Evolutionary conservation across 2,888 invertebrate species (phyloP), one percentile per base, ranked within the genome.

Genomic region (Lissonota sp.): DNA sequence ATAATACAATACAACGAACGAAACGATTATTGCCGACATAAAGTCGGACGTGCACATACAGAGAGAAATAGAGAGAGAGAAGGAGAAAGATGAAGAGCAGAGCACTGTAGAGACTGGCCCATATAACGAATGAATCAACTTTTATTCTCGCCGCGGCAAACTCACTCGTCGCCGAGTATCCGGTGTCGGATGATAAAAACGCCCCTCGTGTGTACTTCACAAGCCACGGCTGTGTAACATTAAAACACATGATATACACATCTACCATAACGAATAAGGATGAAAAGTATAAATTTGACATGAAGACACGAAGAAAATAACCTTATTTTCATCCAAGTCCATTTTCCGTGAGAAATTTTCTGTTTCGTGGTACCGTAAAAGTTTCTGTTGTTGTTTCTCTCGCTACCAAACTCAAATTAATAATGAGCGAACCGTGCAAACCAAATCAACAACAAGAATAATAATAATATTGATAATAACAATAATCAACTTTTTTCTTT

Each of bases 101-200:
- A 63, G 70, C 16, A 63, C 55, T 62, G 49, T 60, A 42, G 10
- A 44, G 66, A 71, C 71, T 79, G 66, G 79, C 79, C 75, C 71
- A 75, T 80, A 80, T 69, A 80, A 75, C 75, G 80, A 80, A 75
- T 80, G 80, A 80, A 80, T 80, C 80, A 80, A 80, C 80, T 80
- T 80, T 80, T 80, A 80, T 80, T 75, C 75, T 71, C 75, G 78
- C 80, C 76, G 75, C 67, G 69, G 79, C 75, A 64, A 72, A 73
- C 80, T 78, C 73, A 74, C 78, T 78, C 73, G 64, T 76, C 58
- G 64, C 66, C 62, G 72, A 64, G 76, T 73, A 81, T 81, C 78
- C 80, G 73, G 80, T 81, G 76, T 78, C 73, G 78, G 77, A 78
- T 69, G 80, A 81, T 81, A 81, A 81, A 81, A 81, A 78, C 80